Evolutionary conservation across 2,888 invertebrate species (phyloP).

Genomic region (Trichogramma evanescens): DNA sequence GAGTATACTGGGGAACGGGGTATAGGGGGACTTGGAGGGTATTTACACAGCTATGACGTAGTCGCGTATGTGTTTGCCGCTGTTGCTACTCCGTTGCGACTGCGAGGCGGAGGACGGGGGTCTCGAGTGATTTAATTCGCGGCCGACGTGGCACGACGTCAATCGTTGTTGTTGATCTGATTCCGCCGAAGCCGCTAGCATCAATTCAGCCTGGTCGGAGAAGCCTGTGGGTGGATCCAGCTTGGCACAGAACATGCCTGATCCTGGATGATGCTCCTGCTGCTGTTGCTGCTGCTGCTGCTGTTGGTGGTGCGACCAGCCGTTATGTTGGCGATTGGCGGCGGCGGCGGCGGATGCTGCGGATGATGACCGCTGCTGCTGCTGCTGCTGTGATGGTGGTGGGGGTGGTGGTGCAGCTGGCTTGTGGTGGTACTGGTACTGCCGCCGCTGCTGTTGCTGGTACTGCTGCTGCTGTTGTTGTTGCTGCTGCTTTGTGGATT

Average conservation of each 20-base stretch:
- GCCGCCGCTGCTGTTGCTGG: slow-evolving; percentile 3
- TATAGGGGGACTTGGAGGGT: slow-evolving; percentile 21
- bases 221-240: slow-evolving; percentile 75
- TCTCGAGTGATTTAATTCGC: too few relatives aligned
- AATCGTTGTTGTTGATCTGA: slow-evolving; percentile 22
- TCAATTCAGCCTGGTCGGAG: slow-evolving; percentile 59
- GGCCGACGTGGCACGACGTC: slow-evolving; percentile 4
- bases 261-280: slow-evolving; percentile 45
- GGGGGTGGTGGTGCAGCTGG: neutral
- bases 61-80: slow-evolving; percentile 39
- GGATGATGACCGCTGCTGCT: neutral
- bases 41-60: slow-evolving; percentile 48
- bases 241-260: slow-evolving; percentile 47
- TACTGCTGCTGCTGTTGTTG: neutral
- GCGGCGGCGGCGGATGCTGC: neutral
- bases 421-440: neutral
- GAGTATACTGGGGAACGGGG: neutral
- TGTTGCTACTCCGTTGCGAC: slow-evolving; percentile 31
- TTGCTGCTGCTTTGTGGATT: slow-evolving; percentile 30
- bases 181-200: slow-evolving; percentile 51
- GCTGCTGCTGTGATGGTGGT: neutral
- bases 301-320: slow-evolving; percentile 45
- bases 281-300: slow-evolving; percentile 44
- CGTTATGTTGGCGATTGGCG: slow-evolving; percentile 22
- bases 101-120: slow-evolving; percentile 31